Conservation (phyloP, 2,797 vertebrate genomes). For the Ataeniobius toweri region DNA sequence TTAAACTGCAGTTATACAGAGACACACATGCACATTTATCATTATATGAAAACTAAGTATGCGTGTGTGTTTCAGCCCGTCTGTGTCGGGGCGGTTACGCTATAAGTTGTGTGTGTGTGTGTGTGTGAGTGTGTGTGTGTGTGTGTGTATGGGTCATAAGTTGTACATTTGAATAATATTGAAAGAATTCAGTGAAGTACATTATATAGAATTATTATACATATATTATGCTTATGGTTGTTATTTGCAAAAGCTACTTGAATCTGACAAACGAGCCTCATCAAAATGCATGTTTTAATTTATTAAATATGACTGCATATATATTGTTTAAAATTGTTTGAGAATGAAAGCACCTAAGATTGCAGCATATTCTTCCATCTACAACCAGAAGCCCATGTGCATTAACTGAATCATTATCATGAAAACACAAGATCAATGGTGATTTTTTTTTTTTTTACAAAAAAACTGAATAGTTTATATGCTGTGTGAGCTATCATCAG, state of each 20-base stretch:
- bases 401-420: not conserved
- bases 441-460: not conserved
- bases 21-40: not conserved
- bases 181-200: no score
- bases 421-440: not conserved
- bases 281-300: no score
- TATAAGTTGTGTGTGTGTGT: constrained; percentile 36
- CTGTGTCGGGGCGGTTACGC: constrained; percentile 31
- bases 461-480: not conserved
- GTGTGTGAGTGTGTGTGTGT: no score
- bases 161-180: no score
- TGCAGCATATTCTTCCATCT: not conserved
- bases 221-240: no score
- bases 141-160: no score
- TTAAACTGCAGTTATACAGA: not conserved
- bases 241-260: no score
- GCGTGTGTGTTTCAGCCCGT: constrained; percentile 3
- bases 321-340: no score
- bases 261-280: no score
- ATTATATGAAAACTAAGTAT: constrained; percentile 15
- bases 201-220: no score
- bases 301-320: no score
- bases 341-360: no score
- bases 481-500: not conserved
- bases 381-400: not conserved